These are phyloP conservation scores for Furcifer pardalis DNA, from an alignment of 2,797 vertebrate species.

Conservation along the genomic window DNA sequence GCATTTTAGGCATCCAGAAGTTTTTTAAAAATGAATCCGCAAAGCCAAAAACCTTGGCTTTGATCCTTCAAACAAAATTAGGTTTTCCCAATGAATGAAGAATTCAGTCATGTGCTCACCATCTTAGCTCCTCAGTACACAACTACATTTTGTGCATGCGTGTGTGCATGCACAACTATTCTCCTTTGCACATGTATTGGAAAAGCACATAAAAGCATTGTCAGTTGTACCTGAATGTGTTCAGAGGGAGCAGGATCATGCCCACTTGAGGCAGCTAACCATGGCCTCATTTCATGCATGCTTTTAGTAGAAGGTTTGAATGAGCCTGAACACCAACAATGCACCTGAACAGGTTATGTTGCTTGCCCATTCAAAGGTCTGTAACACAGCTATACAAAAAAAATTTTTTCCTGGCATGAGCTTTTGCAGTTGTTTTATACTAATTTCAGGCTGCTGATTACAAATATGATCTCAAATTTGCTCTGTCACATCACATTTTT, in stretches of 20 bases:
- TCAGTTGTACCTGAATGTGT: not conserved
- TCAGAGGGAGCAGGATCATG: not conserved
- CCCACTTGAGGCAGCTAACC: not conserved
- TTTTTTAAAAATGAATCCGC: not conserved
- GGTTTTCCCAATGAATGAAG: not conserved
- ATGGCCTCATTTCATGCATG: not conserved
- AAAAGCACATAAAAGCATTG: not conserved
- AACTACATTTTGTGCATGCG: not conserved
- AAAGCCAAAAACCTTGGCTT: not conserved
- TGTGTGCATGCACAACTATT: too few species aligned
- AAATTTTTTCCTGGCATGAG: too few species aligned
- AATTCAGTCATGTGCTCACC: not conserved
- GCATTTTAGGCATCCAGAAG: not conserved
- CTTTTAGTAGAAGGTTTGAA: not conserved
- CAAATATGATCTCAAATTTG: too few species aligned
- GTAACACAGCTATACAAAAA: too few species aligned
- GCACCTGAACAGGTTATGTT: not conserved
- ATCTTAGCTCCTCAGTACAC: not conserved
- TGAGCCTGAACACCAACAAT: not conserved
- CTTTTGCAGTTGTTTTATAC: too few species aligned
- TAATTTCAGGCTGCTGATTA: too few species aligned
- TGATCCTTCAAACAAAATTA: too few species aligned
- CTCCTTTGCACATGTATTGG: not conserved
- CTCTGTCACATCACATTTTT: too few species aligned
- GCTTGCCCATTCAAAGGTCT: not conserved